phyloP scores from a whole-genome alignment of 2,888 invertebrate genomes.

The Xanthia togata region DNA sequence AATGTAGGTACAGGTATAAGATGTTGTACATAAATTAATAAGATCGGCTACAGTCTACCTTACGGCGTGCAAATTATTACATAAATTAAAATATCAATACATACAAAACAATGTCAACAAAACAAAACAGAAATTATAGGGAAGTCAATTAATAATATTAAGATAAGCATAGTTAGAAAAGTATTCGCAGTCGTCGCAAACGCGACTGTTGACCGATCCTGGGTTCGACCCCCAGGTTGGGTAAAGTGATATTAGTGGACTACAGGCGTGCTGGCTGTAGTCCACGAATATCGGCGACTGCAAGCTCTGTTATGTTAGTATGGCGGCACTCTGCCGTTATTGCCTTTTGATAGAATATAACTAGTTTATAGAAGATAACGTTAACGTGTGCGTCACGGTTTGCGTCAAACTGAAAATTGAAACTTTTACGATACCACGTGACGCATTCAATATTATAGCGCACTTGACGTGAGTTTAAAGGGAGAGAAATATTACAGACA shows the following conservation, averaged over 20 bases:
- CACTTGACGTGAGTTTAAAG: neutral
- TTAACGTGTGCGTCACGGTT: slow-evolving; percentile 32
- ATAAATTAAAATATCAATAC: too few species aligned
- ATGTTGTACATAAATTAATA: too few species aligned
- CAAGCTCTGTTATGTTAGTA: neutral
- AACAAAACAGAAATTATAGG: too few species aligned
- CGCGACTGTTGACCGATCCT: neutral
- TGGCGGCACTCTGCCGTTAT: neutral
- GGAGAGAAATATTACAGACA: neutral
- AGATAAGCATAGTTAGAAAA: neutral
- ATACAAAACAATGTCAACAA: too few species aligned
- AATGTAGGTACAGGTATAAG: too few species aligned
- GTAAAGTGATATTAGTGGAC: too few species aligned
- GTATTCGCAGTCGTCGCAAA: neutral
- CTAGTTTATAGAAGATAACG: slow-evolving; percentile 12
- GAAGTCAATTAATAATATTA: too few species aligned
- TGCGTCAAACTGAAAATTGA: slow-evolving; percentile 56
- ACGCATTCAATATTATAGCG: slow-evolving; percentile 32
- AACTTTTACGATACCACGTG: slow-evolving; percentile 25
- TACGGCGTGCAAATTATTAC: too few species aligned
- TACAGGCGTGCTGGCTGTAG: too few species aligned
- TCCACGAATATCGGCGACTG: too few species aligned
- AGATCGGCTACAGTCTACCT: too few species aligned
- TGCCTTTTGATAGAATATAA: slow-evolving; percentile 36
- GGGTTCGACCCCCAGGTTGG: neutral